These are phyloP conservation scores for Aspidiotus rigidus DNA, from an alignment of 2,888 invertebrate genomes.

Conservation along the genomic window DNA sequence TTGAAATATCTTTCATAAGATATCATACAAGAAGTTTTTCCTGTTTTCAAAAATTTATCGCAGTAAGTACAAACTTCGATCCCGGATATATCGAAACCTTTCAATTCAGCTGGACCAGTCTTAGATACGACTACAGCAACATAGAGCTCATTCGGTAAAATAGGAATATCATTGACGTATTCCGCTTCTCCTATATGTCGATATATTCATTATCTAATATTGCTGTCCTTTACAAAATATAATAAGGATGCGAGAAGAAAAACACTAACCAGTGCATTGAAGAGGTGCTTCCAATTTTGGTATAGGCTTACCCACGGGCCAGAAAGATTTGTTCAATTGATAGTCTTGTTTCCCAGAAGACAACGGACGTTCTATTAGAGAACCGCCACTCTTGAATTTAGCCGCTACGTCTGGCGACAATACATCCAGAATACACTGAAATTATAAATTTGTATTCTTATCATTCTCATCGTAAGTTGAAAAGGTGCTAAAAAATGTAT, in stretches of 20 bases:
- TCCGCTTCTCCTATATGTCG: constrained; percentile 62
- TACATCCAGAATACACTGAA: constrained; percentile 12
- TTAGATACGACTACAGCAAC: constrained; percentile 61
- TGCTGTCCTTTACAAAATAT: too few species aligned
- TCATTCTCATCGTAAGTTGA: too few species aligned
- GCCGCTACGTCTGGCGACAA: constrained; percentile 44
- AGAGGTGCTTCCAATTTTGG: constrained; percentile 60
- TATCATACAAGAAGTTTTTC: too few species aligned
- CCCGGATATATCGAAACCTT: constrained; percentile 49
- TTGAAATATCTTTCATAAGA: too few species aligned
- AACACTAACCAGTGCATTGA: constrained; percentile 49
- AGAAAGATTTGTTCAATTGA: constrained; percentile 57
- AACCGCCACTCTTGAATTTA: constrained; percentile 51
- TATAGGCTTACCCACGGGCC: constrained; percentile 67
- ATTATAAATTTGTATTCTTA: background rate
- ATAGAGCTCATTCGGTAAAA: constrained; percentile 56
- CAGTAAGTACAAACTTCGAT: background rate
- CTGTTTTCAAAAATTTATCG: too few species aligned
- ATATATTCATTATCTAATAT: too few species aligned
- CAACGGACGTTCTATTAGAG: constrained; percentile 51
- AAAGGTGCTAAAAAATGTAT: too few species aligned
- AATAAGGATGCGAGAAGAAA: too few species aligned
- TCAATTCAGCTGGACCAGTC: constrained; percentile 51
- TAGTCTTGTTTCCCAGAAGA: constrained; percentile 62
- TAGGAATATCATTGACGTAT: constrained; percentile 65